These are phyloP conservation scores for Yponomeuta evonymella DNA, from an alignment of 2,888 invertebrate genomes.

Conservation along the genomic window DNA sequence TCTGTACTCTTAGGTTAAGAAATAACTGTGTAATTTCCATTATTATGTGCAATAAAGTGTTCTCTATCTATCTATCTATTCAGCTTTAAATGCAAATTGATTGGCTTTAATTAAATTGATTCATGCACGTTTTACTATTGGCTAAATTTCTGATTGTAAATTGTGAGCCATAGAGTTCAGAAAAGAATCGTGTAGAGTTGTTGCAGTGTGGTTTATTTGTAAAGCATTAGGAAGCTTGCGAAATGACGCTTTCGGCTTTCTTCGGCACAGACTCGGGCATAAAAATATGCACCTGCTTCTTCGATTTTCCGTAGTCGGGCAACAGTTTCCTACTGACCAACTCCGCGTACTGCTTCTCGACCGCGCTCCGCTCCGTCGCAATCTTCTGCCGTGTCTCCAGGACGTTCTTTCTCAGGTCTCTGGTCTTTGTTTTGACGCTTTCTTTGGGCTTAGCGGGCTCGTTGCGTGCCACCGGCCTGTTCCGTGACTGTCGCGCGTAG, in stretches of 20 bases:
- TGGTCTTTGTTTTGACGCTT: slow-evolving; percentile 43
- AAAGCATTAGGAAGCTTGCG: slow-evolving; percentile 33
- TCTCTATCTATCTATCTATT: too few relatives aligned
- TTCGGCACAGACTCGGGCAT: slow-evolving; percentile 80
- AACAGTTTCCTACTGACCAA: slow-evolving; percentile 61
- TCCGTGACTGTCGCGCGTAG: slow-evolving; percentile 71
- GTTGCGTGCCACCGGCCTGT: slow-evolving; percentile 55
- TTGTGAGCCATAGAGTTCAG: slow-evolving; percentile 1
- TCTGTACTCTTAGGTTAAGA: too few relatives aligned
- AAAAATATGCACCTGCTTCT: slow-evolving; percentile 84
- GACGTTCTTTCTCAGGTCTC: slow-evolving; percentile 43
- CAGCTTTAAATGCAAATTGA: slow-evolving; percentile 6
- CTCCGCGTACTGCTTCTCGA: slow-evolving; percentile 64
- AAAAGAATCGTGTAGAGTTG: neutral
- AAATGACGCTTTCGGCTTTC: slow-evolving; percentile 57
- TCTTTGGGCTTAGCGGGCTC: slow-evolving; percentile 42
- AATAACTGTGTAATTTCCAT: too few relatives aligned
- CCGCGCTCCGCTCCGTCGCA: slow-evolving; percentile 49
- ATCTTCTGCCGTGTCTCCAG: slow-evolving; percentile 59
- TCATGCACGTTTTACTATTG: slow-evolving; percentile 11
- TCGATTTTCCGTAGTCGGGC: slow-evolving; percentile 57
- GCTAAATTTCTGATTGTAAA: neutral
- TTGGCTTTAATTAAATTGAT: slow-evolving; percentile 3
- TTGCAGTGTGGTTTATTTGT: neutral
- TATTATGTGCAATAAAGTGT: too few relatives aligned